Conservation (phyloP, 2,888 invertebrate species). For the Arctia plantaginis region DNA sequence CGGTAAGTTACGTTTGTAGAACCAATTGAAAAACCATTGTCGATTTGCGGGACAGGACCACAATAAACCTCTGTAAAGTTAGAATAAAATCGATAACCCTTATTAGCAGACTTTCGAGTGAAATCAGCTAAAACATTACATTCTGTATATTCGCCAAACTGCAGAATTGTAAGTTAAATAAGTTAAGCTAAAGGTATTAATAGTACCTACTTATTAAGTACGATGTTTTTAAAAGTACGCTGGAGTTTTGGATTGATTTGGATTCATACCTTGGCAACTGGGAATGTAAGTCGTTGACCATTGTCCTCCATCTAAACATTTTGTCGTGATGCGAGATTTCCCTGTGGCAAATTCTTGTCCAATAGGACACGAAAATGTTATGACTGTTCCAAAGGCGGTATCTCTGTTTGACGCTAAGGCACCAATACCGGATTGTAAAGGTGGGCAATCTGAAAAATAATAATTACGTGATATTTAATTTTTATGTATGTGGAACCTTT, state of each 20-base stretch:
- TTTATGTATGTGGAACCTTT: background rate
- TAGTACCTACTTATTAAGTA: too few species aligned
- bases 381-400: slow-evolving; percentile 95
- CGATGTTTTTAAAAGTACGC: background rate
- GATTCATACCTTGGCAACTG: slow-evolving; percentile 92
- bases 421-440: slow-evolving; percentile 93
- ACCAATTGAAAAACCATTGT: slow-evolving; percentile 98
- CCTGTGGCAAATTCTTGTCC: slow-evolving; percentile 98
- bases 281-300: slow-evolving; percentile 97
- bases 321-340: slow-evolving; percentile 92
- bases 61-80: slow-evolving; percentile 94
- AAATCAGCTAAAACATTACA: background rate
- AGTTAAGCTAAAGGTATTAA: too few species aligned
- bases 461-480: background rate
- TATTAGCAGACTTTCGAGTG: background rate
- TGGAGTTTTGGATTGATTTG: slow-evolving; percentile 22
- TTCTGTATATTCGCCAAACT: background rate
- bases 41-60: slow-evolving; percentile 98
- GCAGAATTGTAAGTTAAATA: background rate
- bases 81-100: background rate
- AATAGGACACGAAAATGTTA: slow-evolving; percentile 96
- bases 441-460: slow-evolving; percentile 91
- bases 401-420: slow-evolving; percentile 96
- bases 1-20: slow-evolving; percentile 98
- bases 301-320: slow-evolving; percentile 95